These are phyloP conservation scores for Zaprionus bogoriensis DNA, from an alignment of 2,888 invertebrate species.

Conservation along the genomic window DNA sequence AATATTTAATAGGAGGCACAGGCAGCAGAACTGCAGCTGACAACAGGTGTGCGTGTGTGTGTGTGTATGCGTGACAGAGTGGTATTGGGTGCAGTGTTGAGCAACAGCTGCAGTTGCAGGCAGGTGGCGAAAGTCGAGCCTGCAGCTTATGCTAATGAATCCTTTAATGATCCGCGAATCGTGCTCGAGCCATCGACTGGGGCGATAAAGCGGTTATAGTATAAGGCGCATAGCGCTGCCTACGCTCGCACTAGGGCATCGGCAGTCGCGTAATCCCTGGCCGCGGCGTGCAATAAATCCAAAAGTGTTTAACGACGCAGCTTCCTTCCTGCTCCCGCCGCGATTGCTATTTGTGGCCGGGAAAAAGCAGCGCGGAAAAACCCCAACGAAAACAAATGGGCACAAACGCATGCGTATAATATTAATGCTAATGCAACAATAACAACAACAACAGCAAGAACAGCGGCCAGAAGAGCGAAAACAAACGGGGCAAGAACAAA, in stretches of 20 bases:
- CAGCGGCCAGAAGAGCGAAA: neutral
- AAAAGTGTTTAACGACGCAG: neutral
- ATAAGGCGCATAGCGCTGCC: neutral
- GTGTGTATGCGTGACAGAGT: too few relatives aligned
- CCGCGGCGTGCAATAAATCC: neutral
- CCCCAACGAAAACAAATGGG: neutral
- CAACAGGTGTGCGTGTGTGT: too few relatives aligned
- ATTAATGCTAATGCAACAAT: slow-evolving; percentile 17
- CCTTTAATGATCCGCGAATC: neutral
- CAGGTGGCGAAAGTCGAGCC: slow-evolving; percentile 4
- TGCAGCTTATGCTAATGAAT: slow-evolving; percentile 29
- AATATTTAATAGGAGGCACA: slow-evolving; percentile 13
- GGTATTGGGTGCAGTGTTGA: too few relatives aligned
- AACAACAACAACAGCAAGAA: neutral
- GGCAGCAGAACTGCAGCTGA: neutral
- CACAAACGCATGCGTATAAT: slow-evolving; percentile 13
- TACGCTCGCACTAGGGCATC: neutral
- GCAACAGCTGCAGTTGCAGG: slow-evolving; percentile 16
- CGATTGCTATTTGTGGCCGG: too few relatives aligned
- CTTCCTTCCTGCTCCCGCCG: too few relatives aligned
- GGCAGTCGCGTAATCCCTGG: neutral
- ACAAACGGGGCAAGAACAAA: neutral
- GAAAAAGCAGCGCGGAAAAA: neutral
- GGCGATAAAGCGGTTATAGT: neutral
- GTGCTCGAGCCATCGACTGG: neutral